These are phyloP conservation scores for Glyphotaelius pellucidus DNA, from an alignment of 2,888 invertebrate genomes.

Conservation along the genomic window DNA sequence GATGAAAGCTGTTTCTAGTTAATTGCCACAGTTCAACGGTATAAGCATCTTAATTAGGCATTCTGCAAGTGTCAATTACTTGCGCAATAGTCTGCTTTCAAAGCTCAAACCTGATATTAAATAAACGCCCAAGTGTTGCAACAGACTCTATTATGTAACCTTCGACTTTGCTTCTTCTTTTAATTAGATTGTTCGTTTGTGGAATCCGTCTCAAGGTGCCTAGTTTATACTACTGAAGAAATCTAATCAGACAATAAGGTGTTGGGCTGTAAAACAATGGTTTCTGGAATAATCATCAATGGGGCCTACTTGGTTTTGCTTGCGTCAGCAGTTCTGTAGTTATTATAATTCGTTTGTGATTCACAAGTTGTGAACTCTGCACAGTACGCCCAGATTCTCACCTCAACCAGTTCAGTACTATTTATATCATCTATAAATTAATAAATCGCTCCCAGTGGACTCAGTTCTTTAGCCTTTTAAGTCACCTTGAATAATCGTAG, in stretches of 20 bases:
- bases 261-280: no score
- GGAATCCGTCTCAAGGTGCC: not conserved
- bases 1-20: constrained; percentile 49
- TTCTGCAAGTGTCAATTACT: not conserved
- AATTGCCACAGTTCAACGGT: constrained; percentile 31
- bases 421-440: not conserved
- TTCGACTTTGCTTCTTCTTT: not conserved
- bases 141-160: not conserved
- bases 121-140: not conserved
- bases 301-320: no score
- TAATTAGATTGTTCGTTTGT: not conserved
- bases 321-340: not conserved
- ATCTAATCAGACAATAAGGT: no score
- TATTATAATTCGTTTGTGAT: no score
- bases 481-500: not conserved
- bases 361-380: not conserved
- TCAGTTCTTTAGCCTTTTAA: not conserved
- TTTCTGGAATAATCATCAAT: no score
- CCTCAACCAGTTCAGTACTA: not conserved
- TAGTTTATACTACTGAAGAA: not conserved
- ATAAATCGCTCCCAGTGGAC: not conserved
- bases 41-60: constrained; percentile 17
- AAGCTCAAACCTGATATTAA: not conserved
- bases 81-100: not conserved
- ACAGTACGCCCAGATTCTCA: not conserved